phyloP scores from a whole-genome alignment of 2,888 invertebrate species.

The Metellina segmentata region DNA sequence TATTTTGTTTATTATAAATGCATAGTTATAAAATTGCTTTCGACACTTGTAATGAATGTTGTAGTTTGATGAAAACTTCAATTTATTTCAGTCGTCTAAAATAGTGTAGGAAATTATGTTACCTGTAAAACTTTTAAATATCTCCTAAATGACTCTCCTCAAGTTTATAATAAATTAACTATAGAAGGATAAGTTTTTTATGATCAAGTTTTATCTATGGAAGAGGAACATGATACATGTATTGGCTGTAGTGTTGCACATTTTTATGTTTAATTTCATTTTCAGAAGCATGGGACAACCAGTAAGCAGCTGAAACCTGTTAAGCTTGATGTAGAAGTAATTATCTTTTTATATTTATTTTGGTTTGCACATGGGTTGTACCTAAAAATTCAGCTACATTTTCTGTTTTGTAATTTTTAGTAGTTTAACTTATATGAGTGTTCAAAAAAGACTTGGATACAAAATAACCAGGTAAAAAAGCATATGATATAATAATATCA shows the following conservation, averaged over 20 bases:
- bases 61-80: too few species aligned
- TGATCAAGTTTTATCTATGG: too few species aligned
- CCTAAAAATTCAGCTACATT: not conserved
- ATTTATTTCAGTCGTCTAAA: too few species aligned
- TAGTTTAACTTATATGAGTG: not conserved
- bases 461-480: too few species aligned
- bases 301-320: slow-evolving; percentile 95
- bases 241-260: not conserved
- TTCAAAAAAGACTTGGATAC: not conserved
- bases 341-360: slow-evolving; percentile 53
- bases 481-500: too few species aligned
- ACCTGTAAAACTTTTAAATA: too few species aligned
- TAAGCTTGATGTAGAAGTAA: slow-evolving; percentile 90
- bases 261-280: slow-evolving; percentile 12
- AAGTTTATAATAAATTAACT: not conserved
- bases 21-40: too few species aligned
- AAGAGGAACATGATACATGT: too few species aligned
- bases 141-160: too few species aligned
- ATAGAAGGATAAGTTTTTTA: not conserved
- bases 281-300: slow-evolving; percentile 97
- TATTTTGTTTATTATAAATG: not conserved
- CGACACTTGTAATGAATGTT: too few species aligned
- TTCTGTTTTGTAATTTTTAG: too few species aligned
- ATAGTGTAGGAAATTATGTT: too few species aligned
- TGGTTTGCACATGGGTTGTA: not conserved